Base-by-base conservation (phyloP, 2,797 vertebrate genomes). In the Acanthis flammea region DNA sequence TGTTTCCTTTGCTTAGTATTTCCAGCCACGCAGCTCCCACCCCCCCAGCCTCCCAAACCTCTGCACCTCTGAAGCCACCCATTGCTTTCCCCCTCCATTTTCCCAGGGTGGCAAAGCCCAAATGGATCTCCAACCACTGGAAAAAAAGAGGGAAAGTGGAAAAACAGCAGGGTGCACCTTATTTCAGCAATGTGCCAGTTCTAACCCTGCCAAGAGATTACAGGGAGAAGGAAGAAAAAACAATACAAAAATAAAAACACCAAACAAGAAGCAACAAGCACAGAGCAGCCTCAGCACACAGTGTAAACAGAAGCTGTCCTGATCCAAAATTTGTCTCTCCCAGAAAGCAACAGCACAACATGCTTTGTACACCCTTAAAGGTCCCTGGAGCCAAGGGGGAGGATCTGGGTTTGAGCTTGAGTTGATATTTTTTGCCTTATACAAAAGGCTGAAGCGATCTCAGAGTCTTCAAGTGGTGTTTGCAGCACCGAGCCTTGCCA, bases 211-310 rank as follows among this genome's bases (percentile, higher is more conserved):
- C 91, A 86, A 94, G 90, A 88, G 83, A 77, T 88, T 87, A 79
- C 18, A 77, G 85, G 88, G 91, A 90, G 90, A 76, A 90, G 78
- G 12, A 78, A 93, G 17, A 37, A 55, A 78, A 66, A 51, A 84
- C 31, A 86, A 77, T 84, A 86, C 51, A 85, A 78, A 96, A 94
- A 71, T 51, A 95, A 94, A 91, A 67, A 41, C 92, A 91, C 78
- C 53, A 48, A 92, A 95, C 84, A 76, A 80, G 80, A 86, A 96
- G 95, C 93, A 1, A 96, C 61, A 96, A 96, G 97, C 93, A 93
- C 3, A 53, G 93, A 96, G 96, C 90, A 96, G 90, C 97, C 94
- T 95, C 96, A 90, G 91, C 94, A 89, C 95, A 82, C 77, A 48
- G 87, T 84, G 88, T 96, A 95, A 95, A 95, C 63, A 77, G 90